phyloP scores from a whole-genome alignment of 2,113 vertebrate species.

The Bucco capensis region DNA sequence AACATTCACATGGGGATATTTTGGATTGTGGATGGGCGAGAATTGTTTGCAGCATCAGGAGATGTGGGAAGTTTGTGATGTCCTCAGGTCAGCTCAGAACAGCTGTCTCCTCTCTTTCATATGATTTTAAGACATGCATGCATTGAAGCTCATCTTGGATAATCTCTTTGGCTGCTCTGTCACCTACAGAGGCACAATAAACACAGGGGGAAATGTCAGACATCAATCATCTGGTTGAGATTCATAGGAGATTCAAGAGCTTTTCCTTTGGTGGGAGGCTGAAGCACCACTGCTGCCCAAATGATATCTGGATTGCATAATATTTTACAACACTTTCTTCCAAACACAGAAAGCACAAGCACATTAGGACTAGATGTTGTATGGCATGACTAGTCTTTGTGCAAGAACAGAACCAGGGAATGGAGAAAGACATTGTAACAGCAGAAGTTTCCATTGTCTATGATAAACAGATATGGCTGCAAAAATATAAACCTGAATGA shows the following conservation, averaged over 20 bases:
- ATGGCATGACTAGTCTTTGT: background rate
- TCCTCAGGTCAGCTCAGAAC: background rate
- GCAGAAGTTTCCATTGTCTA: background rate
- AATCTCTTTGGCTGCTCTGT: background rate
- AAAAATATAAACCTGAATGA: background rate
- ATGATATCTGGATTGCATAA: background rate
- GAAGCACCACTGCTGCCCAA: background rate
- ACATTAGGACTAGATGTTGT: accelerated
- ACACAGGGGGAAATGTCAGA: background rate
- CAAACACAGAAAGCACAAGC: background rate
- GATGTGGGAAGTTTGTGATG: background rate
- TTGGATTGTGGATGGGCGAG: background rate
- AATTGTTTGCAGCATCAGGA: background rate
- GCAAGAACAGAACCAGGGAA: background rate
- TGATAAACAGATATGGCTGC: background rate
- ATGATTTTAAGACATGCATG: background rate
- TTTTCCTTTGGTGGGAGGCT: background rate
- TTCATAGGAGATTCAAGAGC: background rate
- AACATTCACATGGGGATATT: background rate
- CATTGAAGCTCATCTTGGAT: background rate
- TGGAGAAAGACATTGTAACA: background rate
- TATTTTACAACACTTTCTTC: background rate
- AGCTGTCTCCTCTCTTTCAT: background rate
- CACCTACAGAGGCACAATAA: background rate
- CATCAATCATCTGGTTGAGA: background rate